Base-by-base conservation (phyloP, 1,140 invertebrate species). In the Zophobas morio region DNA sequence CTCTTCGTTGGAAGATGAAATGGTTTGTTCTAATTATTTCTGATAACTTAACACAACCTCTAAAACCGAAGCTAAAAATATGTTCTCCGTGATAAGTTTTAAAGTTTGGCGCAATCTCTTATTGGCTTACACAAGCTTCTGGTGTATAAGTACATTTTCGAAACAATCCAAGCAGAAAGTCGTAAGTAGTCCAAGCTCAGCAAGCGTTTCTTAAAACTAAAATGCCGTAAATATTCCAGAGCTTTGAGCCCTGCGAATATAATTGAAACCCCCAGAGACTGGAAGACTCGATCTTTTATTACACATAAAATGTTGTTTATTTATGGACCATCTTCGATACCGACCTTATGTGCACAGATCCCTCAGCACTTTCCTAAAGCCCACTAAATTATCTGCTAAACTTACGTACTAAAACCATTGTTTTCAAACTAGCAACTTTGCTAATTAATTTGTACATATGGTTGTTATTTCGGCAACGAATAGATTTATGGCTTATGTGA, bases 261-360 rank as follows among this genome's bases (percentile, higher is more conserved):
- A 73, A 73, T 73, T 73, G 71, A 73, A 57, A 54, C 42, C 71
- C 54, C 71, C 47, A 73, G 54, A 57, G 71, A 57, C n/a, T 54
- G 54, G 51, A 66, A 66, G 60, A 66, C 39, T 73, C 71, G 54
- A 73, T 73, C 71, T 57, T 73, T 57, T 73, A 57, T 73, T 56
- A 73, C 54, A 57, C 71, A 54, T 54, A 57, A 73, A 72, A 54
- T 57, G 54, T 73, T 73, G 71, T 73, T 73, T 73, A 73, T 73
- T 73, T 73, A 73, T 73, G 71, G 71, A 20, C 71, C 54, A 73
- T 73, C 51, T 73, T 57, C 71, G 71, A 73, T 73, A 73, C 71
- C 34, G 39, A 73, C 47, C 71, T 73, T 57, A 73, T 73, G 54
- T 73, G 71, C 34, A 57, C 51, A 73, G 54, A 57, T 73, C 71